Base-by-base conservation (phyloP, 2,888 invertebrate genomes). In the Mythimna impura region DNA sequence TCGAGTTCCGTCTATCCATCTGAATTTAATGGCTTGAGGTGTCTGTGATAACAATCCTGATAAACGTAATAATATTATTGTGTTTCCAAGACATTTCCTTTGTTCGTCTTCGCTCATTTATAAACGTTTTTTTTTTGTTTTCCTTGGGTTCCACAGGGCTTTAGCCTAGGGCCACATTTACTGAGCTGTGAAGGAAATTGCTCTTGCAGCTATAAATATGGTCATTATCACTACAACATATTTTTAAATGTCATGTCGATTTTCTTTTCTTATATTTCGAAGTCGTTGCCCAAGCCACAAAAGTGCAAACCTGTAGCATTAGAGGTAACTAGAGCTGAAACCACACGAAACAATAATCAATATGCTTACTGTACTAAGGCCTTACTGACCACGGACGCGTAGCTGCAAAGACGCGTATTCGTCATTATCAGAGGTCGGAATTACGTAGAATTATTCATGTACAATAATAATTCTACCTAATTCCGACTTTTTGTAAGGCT, bases 41-140 rank as follows among this genome's bases (percentile, higher is more conserved):
- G 47, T 71, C 71, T 54, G 57, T 22, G 66, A 69, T 81, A 76
- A 57, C 55, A 71, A 25, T 22, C 68, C 20, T 57, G 71, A 65
- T 57, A 77, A 66, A 66, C 12, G 40, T 40, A 64, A 81, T 34
- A 55, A 66, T 76, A 64, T 54, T 71, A 61, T 68, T 81, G 40
- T 67, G 30, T 58, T 22, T 52, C 40, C 17, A 25, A 58, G 17
- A 63, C 14, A 12, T 57, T 74, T 62, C 14, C 36, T 50, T 77
- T 74, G 52, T 80, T 55, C 63, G 54, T 55, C n/a, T 61, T 57
- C 54, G 6, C 50, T 52, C 55, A 10, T 78, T 62, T 62, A n/a
- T 57, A 25, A 58, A 52, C 57, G 25, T 62, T 79, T 65, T 52
- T 65, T 64, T 73, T 30, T 78, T 40, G 9, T 30, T 30, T 55